Percentiles rank a stretch among this genome's conserved stretches.
Conservation (phyloP, 64 coral and sea anemone genomes). For the Montipora efflorescens region DNA sequence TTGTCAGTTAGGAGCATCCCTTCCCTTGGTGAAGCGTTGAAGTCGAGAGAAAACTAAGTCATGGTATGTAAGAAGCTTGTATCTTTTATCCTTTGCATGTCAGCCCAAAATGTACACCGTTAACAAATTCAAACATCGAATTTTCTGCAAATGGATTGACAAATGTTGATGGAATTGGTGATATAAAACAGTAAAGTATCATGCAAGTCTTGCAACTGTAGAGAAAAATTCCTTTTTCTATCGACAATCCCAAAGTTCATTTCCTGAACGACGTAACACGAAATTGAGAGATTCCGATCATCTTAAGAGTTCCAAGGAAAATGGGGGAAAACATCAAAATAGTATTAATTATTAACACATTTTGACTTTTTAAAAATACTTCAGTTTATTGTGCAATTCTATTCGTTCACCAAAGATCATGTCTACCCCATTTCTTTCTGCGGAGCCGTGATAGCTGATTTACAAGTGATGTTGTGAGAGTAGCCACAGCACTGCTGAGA, state of each 20-base stretch:
- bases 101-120: neutral
- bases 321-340: neutral
- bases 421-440: neutral
- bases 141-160: neutral
- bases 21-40: neutral
- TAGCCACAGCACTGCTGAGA: too few relatives aligned
- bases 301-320: neutral
- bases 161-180: conserved; percentile 30
- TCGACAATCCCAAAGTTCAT: neutral
- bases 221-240: neutral
- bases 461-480: too few relatives aligned
- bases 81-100: neutral
- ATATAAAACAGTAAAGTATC: neutral
- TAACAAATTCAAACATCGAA: conserved; percentile 13
- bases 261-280: neutral
- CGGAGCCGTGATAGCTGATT: too few relatives aligned
- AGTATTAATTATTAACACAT: conserved; percentile 54
- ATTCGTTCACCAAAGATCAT: neutral
- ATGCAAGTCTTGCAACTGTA: neutral
- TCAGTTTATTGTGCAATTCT: conserved; percentile 9
- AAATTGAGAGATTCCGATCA: neutral
- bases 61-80: conserved; percentile 23
- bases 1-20: neutral
- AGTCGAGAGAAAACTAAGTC: neutral
- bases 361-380: conserved; percentile 53